Conservation (phyloP, 2,888 invertebrate genomes). For the Magallana nippona region DNA sequence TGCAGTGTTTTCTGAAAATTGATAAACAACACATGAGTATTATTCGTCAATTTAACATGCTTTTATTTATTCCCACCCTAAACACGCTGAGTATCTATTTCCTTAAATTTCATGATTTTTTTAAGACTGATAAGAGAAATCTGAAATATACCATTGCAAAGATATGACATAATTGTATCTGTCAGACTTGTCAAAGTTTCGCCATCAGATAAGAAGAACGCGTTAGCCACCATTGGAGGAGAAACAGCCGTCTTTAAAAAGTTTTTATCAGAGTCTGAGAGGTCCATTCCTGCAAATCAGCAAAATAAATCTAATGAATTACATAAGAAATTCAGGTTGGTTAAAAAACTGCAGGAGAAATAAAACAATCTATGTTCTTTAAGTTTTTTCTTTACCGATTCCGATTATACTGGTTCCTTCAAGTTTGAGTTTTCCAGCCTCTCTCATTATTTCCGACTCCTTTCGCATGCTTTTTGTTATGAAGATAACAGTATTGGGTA, state of each 20-base stretch:
- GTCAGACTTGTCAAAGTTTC: constrained; percentile 60
- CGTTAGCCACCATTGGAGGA: constrained; percentile 57
- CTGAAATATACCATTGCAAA: constrained; percentile 71
- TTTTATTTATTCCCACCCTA: background rate
- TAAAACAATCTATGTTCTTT: background rate
- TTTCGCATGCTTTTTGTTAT: constrained; percentile 68
- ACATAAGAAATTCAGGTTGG: background rate
- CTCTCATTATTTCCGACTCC: constrained; percentile 55
- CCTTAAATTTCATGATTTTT: background rate
- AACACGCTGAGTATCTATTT: background rate
- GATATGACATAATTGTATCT: constrained; percentile 65
- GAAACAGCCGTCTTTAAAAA: constrained; percentile 67
- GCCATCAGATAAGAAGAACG: constrained; percentile 58
- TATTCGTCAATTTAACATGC: background rate
- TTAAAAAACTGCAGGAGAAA: background rate
- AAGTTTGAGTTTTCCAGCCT: constrained; percentile 68
- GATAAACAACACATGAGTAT: constrained; percentile 16
- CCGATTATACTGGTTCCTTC: constrained; percentile 68
- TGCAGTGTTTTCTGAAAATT: constrained; percentile 64
- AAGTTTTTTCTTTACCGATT: constrained; percentile 59
- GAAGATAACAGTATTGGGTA: constrained; percentile 70
- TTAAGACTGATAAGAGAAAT: background rate
- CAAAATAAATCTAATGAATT: background rate
- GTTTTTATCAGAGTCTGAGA: constrained; percentile 61
- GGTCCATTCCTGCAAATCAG: constrained; percentile 60